Conservation (phyloP, 2,113 vertebrate genomes). For the Trochalopteron elliotii region DNA sequence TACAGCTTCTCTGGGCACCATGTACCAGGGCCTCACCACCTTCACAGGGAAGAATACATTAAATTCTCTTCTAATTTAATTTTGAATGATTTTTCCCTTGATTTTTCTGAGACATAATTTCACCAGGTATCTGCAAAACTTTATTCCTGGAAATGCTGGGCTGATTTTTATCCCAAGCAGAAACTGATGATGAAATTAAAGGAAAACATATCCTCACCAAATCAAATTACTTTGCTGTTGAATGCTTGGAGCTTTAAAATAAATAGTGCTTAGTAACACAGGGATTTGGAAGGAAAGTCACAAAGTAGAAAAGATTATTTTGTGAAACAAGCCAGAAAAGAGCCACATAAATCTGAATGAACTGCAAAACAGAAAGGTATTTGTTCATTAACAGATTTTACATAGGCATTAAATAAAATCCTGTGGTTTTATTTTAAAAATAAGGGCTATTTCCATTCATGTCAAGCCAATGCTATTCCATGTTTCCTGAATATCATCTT, state of each 20-base stretch:
- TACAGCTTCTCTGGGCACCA: neutral
- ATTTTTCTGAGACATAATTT: neutral
- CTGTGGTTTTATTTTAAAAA: neutral
- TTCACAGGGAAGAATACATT: neutral
- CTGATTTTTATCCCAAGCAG: neutral
- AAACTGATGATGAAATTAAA: neutral
- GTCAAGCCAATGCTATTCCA: neutral
- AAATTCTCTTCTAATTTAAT: neutral
- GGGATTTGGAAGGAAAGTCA: neutral
- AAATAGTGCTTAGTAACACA: neutral
- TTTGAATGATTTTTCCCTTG: neutral
- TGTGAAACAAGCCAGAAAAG: neutral
- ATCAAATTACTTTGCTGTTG: neutral
- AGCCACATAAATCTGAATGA: slow-evolving; percentile 28
- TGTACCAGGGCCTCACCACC: accelerated
- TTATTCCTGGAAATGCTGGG: neutral
- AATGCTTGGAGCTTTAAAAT: neutral
- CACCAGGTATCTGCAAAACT: neutral
- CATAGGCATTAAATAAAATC: neutral
- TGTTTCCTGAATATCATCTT: neutral
- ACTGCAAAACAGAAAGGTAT: neutral
- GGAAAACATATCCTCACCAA: neutral
- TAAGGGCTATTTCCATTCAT: neutral
- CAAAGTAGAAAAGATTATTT: neutral
- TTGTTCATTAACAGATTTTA: slow-evolving; percentile 8